These are phyloP conservation scores for Euzophera pinguis DNA, from an alignment of 2,888 invertebrate species.

Conservation along the genomic window DNA sequence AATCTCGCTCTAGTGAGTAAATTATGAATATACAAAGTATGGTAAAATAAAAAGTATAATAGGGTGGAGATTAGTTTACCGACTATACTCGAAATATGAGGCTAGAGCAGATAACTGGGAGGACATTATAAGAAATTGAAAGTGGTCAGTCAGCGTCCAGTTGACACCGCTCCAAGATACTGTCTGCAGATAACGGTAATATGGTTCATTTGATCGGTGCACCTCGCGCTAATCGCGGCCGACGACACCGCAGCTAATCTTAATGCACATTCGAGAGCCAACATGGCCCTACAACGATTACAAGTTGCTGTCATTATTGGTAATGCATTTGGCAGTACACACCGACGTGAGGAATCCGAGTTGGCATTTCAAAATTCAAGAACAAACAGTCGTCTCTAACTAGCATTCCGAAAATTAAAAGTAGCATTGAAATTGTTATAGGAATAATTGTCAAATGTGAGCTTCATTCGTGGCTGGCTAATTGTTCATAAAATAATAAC, in stretches of 20 bases:
- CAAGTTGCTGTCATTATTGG: slow-evolving; percentile 51
- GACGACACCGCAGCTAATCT: slow-evolving; percentile 55
- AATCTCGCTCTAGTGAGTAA: too few relatives aligned
- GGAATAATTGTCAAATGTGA: too few relatives aligned
- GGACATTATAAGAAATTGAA: slow-evolving; percentile 54
- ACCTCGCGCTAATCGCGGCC: slow-evolving; percentile 43
- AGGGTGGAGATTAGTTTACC: too few relatives aligned
- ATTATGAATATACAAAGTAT: too few relatives aligned
- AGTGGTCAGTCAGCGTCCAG: slow-evolving; percentile 56
- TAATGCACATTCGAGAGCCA: slow-evolving; percentile 33
- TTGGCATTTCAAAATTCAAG: slow-evolving; percentile 35
- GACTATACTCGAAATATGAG: too few relatives aligned
- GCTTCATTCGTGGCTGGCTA: too few relatives aligned
- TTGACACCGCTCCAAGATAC: slow-evolving; percentile 74
- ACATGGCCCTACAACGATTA: slow-evolving; percentile 37
- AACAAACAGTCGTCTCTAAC: slow-evolving; percentile 17
- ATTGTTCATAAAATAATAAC: too few relatives aligned
- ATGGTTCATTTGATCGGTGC: slow-evolving; percentile 48
- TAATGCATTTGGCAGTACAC: slow-evolving; percentile 52
- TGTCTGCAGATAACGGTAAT: slow-evolving; percentile 72
- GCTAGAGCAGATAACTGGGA: too few relatives aligned
- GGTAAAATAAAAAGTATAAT: too few relatives aligned
- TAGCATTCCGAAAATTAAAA: too few relatives aligned
- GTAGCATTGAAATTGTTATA: too few relatives aligned
- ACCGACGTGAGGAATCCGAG: slow-evolving; percentile 30